Evolutionary conservation across 2,888 invertebrate species (phyloP), one percentile per base, ranked within the genome.

Genomic region (Aporophyla nigra): DNA sequence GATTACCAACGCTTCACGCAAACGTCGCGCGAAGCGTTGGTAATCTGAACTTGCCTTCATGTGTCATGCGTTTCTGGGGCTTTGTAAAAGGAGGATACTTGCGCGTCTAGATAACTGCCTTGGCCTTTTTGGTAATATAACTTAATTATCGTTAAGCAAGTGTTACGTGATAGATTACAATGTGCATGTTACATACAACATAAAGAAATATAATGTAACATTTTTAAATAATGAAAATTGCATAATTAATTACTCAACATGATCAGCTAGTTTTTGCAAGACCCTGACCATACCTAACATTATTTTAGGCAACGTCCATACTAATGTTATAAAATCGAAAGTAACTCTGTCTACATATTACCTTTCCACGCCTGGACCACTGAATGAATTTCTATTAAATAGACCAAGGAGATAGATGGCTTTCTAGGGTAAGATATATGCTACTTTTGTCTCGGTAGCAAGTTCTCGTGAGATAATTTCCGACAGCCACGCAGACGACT

Each of bases 1-100:
- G 69, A 81, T 83, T 80, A 81, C 75, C 66, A 76, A 53, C n/a
- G 65, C 46, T 80, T 54, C 54, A 68, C n/a, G 62, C n/a, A 16
- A 66, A 27, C 7, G 43, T 56, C n/a, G 54, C 24, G 61, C n/a
- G n/a, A n/a, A n/a, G n/a, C n/a, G n/a, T n/a, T n/a, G n/a, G n/a
- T n/a, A n/a, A n/a, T n/a, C n/a, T n/a, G n/a, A n/a, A n/a, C n/a
- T n/a, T n/a, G n/a, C n/a, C n/a, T 58, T 77, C 77, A 40, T 75
- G 16, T 40, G 46, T 65, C 66, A 58, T 27, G 62, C 58, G 43
- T 65, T 46, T 33, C 58, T 59, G 24, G 46, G 24, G 4, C 69
- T 1, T 53, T 67, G 24, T 43, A 33, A 43, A 66, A 24, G 5
- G 5, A 53, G 33, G 27, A 43, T 14, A 19, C n/a, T 24, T 19